Conservation (phyloP, 2,888 invertebrate genomes). For the Drosophila dives region DNA sequence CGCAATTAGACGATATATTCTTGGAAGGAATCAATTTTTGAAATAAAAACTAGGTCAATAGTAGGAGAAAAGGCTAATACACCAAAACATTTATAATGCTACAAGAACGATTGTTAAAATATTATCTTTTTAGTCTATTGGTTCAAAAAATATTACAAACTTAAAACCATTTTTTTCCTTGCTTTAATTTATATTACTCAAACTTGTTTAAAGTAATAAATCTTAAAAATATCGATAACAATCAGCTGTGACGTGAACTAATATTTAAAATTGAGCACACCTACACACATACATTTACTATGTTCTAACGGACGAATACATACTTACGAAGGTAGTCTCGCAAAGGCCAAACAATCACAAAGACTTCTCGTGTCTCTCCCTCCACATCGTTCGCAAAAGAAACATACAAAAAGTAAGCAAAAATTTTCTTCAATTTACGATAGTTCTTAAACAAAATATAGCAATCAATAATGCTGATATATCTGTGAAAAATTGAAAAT, state of each 20-base stretch:
- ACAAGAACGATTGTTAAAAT: neutral
- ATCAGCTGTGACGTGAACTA: slow-evolving; percentile 36
- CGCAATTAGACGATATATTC: neutral
- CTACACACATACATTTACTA: slow-evolving; percentile 4
- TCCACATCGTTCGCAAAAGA: slow-evolving; percentile 39
- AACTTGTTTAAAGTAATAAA: neutral
- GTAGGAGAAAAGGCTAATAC: neutral
- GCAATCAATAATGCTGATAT: neutral
- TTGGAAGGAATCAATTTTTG: neutral
- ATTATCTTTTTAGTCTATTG: neutral
- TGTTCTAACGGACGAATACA: slow-evolving; percentile 57
- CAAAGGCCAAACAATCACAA: slow-evolving; percentile 67
- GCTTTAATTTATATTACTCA: neutral
- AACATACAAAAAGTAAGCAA: slow-evolving; percentile 58
- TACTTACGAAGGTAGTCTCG: slow-evolving; percentile 49
- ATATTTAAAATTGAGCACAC: slow-evolving; percentile 33
- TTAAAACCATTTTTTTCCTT: neutral
- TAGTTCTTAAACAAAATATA: neutral
- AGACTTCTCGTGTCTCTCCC: slow-evolving; percentile 34
- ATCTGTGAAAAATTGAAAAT: neutral
- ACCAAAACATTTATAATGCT: neutral
- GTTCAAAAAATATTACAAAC: neutral
- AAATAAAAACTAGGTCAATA: neutral
- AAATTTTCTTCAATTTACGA: slow-evolving; percentile 18
- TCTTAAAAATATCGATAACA: slow-evolving; percentile 30